Evolutionary conservation across 2,797 vertebrate genomes (phyloP), one percentile per base, ranked within the genome.

Genomic region (Poeciliopsis gracilis): DNA sequence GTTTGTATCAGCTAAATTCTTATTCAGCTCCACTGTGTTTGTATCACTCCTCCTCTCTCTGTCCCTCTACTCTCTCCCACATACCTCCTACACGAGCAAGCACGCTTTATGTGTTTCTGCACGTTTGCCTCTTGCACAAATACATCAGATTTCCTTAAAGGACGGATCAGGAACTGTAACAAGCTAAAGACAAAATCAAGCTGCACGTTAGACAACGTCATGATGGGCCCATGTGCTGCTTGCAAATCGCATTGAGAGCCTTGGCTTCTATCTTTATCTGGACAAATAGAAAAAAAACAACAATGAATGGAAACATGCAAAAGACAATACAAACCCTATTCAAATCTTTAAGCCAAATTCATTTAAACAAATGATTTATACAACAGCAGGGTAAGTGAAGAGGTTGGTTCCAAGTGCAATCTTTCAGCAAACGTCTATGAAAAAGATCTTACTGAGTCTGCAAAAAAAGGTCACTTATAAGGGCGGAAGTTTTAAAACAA

Each of bases 301-400:
- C 33, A 77, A 72, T 79, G 73, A 57, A 70, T 38, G 70, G 90
- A 91, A 85, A 88, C 85, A 95, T 94, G 93, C 94, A 95, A 95
- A 95, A 75, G 80, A 76, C 73, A 76, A 87, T 47, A 90, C 91
- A 93, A 93, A 91, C 90, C 87, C 73, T 67, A 95, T 93, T 93
- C 93, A 94, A 95, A 95, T 95, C 41, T 2, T 77, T 25, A 87
- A 83, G 79, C 86, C 90, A 88, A 82, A 92, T 86, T 76, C 43
- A 80, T 87, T 87, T 93, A 93, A 91, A 90, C 93, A 94, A 93
- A 94, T 94, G 4, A 38, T 66, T 80, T 82, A 81, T 61, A 61
- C 59, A 53, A 43, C 55, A 79, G 67, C 75, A 47, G 72, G 25
- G 33, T 72, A 51, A 83, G 73, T 55, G 3, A 46, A 63, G 77